phyloP scores from a whole-genome alignment of 2,797 vertebrate species.

The Sebastes dallii region DNA sequence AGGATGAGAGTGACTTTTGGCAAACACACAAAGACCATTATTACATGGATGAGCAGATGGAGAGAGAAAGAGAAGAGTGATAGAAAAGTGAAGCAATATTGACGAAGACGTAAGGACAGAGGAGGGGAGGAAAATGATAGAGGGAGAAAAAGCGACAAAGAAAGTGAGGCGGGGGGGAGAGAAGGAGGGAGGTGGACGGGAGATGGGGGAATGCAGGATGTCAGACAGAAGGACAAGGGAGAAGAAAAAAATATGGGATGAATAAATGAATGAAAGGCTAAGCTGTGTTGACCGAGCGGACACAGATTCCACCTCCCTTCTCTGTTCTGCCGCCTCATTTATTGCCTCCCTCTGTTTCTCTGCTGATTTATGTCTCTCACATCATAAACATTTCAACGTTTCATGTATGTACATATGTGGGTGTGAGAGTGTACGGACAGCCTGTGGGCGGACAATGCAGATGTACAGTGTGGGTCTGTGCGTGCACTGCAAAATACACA shows the following conservation, averaged over 20 bases:
- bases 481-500: no score
- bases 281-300: conserved; percentile 48
- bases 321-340: conserved; percentile 1
- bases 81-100: background rate
- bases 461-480: background rate
- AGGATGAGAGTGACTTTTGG: conserved; percentile 78
- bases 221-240: conserved; percentile 51
- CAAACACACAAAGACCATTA: conserved; percentile 75
- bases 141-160: background rate
- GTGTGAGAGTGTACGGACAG: background rate
- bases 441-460: background rate
- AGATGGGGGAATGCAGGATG: conserved; percentile 20
- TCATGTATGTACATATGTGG: background rate
- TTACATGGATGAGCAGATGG: conserved; percentile 40
- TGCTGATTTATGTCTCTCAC: conserved; percentile 8
- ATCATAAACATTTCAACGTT: background rate
- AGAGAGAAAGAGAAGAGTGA: conserved; percentile 23
- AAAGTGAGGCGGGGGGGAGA: background rate
- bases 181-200: conserved; percentile 15
- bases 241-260: conserved; percentile 37
- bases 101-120: background rate
- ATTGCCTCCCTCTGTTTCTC: background rate
- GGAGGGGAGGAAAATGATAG: background rate
- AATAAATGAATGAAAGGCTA: conserved; percentile 56
- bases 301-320: conserved; percentile 30